Evolutionary conservation across 2,797 vertebrate species (phyloP).

Genomic region (Borostomias antarcticus): DNA sequence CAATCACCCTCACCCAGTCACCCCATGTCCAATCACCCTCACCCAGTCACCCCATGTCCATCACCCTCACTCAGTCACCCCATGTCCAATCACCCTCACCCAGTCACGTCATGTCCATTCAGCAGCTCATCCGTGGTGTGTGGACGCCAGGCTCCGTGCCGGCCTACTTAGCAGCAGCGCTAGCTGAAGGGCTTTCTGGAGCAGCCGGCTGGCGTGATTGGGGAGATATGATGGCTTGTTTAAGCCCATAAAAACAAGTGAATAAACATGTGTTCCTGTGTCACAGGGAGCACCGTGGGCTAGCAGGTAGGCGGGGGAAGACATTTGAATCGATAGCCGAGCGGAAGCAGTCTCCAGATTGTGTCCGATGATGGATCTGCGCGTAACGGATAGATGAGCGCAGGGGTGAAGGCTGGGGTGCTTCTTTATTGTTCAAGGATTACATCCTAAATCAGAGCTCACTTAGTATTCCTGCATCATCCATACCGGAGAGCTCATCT

Average conservation of each 20-base stretch:
- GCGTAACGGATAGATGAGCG: slow-evolving; percentile 62
- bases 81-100: too few relatives aligned
- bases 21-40: too few relatives aligned
- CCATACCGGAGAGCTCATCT: slow-evolving; percentile 65
- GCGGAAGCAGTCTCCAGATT: slow-evolving; percentile 48
- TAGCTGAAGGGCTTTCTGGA: slow-evolving; percentile 35
- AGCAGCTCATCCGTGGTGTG: slow-evolving; percentile 4
- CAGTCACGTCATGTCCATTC: slow-evolving; percentile 8
- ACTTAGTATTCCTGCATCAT: slow-evolving; percentile 74
- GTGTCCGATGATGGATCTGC: slow-evolving; percentile 71
- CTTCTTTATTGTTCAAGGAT: slow-evolving; percentile 76
- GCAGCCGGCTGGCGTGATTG: slow-evolving; percentile 31
- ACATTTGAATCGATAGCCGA: slow-evolving; percentile 69
- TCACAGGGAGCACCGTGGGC: slow-evolving; percentile 48
- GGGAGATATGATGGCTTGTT: slow-evolving; percentile 57
- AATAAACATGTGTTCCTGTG: slow-evolving; percentile 60
- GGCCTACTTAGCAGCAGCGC: slow-evolving; percentile 26
- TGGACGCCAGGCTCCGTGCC: slow-evolving; percentile 1
- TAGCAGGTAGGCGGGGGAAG: slow-evolving; percentile 48
- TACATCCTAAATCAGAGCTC: slow-evolving; percentile 74
- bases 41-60: not conserved
- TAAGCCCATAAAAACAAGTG: slow-evolving; percentile 62
- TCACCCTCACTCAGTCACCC: not conserved
- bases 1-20: not conserved
- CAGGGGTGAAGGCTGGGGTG: slow-evolving; percentile 70